Base-by-base conservation (phyloP, 2,113 vertebrate species). In the Phalacrocorax brasilianus region DNA sequence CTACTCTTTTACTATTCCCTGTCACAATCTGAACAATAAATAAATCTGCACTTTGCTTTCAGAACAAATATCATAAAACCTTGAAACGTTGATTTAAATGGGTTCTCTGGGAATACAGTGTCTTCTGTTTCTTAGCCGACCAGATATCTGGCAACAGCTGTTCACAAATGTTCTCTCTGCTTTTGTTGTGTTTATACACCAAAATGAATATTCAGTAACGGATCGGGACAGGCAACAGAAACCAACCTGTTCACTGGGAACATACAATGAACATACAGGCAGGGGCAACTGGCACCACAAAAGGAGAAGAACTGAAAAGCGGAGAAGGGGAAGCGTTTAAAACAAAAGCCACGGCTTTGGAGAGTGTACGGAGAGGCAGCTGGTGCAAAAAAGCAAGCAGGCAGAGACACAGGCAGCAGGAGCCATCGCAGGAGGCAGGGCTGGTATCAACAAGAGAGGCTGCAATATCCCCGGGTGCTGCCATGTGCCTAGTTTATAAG, bases 61-160 rank as follows among this genome's bases (percentile, higher is more conserved):
- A 82, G 90, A 89, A 91, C 56, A 96, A 96, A 81, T 86, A 92
- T n/a, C 61, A 73, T 72, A 96, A 86, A 95, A 84, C 52, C 49
- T 73, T 66, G 68, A 91, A 85, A 92, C 20, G n/a, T 0, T 89
- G 79, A 94, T 89, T 91, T 81, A 86, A 81, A 75, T 24, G 52
- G 85, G 71, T 58, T 71, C 59, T 83, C 88, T 78, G 83, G 88
- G 85, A 94, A 90, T 58, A 71, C 20, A 75, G 40, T 5, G 9
- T 92, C 78, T 94, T 65, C 81, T 80, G 65, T 88, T 95, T 72
- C 78, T 70, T 77, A 95, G 87, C 83, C 96, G 97, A 96, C 96
- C 93, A 95, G 71, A 38, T 96, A 90, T 63, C 58, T 95, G 87
- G 87, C 62, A 95, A 89, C 83, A 95, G 90, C 92, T 88, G 78